Conservation (phyloP, 2,797 vertebrate genomes). For the Dendrocincla tyrannina region DNA sequence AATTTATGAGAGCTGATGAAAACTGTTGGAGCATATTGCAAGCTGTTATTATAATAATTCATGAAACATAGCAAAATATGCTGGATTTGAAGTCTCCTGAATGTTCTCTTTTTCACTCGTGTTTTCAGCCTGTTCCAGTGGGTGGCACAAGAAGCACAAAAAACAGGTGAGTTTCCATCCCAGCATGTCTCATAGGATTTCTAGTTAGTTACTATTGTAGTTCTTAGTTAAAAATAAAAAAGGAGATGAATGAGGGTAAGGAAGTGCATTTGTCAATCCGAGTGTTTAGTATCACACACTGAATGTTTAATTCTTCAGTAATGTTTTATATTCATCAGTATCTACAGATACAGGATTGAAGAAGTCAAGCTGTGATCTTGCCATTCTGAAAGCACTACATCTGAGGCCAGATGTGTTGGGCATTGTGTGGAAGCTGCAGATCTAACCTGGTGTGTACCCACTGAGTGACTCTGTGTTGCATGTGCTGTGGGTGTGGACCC, state of each 20-base stretch:
- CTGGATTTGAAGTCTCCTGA: neutral
- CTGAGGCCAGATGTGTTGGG: neutral
- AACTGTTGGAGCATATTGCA: neutral
- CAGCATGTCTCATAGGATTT: neutral
- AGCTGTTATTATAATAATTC: neutral
- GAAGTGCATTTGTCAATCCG: neutral
- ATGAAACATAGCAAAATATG: neutral
- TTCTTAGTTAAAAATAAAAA: neutral
- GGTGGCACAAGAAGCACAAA: slow-evolving; percentile 52
- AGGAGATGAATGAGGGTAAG: neutral
- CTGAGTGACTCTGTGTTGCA: neutral
- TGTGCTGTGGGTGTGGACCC: neutral
- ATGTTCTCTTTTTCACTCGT: neutral
- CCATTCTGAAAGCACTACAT: neutral
- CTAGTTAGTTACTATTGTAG: neutral
- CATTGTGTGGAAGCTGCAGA: neutral
- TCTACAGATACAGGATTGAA: neutral
- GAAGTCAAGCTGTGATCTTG: neutral
- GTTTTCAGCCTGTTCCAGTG: slow-evolving; percentile 44
- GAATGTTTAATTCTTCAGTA: neutral
- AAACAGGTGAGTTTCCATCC: neutral
- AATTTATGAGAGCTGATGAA: neutral
- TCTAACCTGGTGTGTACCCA: neutral
- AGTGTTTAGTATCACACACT: neutral
- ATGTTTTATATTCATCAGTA: neutral